Evolutionary conservation across 2,797 vertebrate genomes (phyloP), one percentile per base, ranked within the genome.

Genomic region (Apodemus agrarius): DNA sequence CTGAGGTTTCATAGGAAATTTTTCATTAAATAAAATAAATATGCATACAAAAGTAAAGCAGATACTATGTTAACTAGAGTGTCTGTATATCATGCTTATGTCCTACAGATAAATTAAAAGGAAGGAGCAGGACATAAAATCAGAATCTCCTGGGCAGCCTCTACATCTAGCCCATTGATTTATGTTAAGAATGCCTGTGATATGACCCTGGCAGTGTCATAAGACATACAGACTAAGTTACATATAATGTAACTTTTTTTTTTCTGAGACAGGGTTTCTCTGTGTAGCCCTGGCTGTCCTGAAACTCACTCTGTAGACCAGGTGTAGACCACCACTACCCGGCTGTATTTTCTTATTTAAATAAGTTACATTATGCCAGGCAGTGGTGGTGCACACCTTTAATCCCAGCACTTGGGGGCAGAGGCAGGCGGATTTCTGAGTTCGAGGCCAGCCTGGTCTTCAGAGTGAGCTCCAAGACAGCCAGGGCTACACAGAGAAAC

Each of bases 11-110:
- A 90, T 26, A 90, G 59, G 37, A 96, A 37, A 88, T 24, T 74
- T 92, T 93, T 97, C 61, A 96, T 90, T 78, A 90, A 89, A 52
- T 91, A 94, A 78, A 94, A 74, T 93, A 95, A 96, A 86, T 92
- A 67, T 37, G 19, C 87, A 63, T 46, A 63, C 57, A 63, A n/a
- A 86, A 90, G 46, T 74, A 93, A 69, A 95, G 75, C 91, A 95
- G 96, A 81, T 93, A 40, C 24, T 79, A 93, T 91, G 75, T 88
- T 83, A 88, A 82, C 63, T 78, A 67, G 61, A 69, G 12, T 34
- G 75, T 95, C 96, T 89, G 69, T 83, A 7, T 89, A 75, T 72
- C 95, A 1, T 87, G 22, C 6, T 74, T 91, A 46, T 95, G 59
- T 72, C 34, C 83, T 89, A 75, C 61, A 96, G 80, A 74, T 83